Percentiles rank a stretch among this genome's conserved stretches.
These are phyloP conservation scores for Mactra quadrangularis DNA, from an alignment of 1,140 invertebrate genomes.

Conservation along the genomic window DNA sequence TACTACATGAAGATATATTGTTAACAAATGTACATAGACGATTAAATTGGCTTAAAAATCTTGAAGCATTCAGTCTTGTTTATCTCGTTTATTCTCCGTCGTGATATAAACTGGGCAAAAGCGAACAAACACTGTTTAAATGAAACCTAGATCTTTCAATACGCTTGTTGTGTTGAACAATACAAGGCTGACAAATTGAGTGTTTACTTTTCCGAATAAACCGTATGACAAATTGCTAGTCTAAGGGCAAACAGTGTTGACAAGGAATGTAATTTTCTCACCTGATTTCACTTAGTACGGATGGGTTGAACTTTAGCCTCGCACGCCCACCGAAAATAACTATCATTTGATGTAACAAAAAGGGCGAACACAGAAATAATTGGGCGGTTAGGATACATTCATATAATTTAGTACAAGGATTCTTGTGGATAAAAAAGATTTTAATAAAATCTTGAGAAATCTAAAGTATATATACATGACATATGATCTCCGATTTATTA, in stretches of 20 bases:
- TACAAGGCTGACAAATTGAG: constrained; percentile 2
- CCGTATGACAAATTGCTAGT: constrained; percentile 30
- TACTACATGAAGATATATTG: not conserved
- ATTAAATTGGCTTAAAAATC: constrained; percentile 28
- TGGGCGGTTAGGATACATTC: too few relatives aligned
- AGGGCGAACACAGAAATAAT: too few relatives aligned
- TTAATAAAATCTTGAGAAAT: too few relatives aligned
- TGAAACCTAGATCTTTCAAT: constrained; percentile 19
- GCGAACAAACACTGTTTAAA: constrained; percentile 23
- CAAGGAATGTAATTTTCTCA: constrained; percentile 1
- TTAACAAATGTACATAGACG: constrained; percentile 16
- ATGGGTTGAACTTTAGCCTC: constrained; percentile 24
- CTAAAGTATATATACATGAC: too few relatives aligned
- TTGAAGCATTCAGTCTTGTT: constrained; percentile 36
- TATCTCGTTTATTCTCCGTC: constrained; percentile 26
- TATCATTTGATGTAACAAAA: too few relatives aligned
- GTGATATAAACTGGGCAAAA: constrained; percentile 29
- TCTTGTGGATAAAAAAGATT: too few relatives aligned
- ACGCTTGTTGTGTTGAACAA: constrained; percentile 43
- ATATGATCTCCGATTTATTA: too few relatives aligned
- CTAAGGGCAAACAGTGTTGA: constrained; percentile 24
- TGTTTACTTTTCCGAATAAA: constrained; percentile 32
- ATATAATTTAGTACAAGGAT: too few relatives aligned
- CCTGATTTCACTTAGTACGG: not conserved
- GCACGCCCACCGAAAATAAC: not conserved